phyloP scores from a whole-genome alignment of 2,797 vertebrate species.

The Cossypha niveicapilla region DNA sequence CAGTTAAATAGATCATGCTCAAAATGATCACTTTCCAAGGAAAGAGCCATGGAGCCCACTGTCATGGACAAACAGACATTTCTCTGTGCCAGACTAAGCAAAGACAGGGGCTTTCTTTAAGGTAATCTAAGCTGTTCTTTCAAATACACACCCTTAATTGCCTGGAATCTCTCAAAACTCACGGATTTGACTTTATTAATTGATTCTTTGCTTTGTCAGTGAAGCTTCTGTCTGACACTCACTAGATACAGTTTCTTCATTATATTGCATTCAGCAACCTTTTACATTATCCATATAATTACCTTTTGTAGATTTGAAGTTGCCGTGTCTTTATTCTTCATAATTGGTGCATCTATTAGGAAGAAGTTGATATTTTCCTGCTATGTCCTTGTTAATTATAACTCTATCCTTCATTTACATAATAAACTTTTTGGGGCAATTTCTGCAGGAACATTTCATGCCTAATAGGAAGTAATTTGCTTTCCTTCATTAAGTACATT shows the following conservation, averaged over 20 bases:
- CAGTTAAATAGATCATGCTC: not conserved
- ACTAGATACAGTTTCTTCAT: not conserved
- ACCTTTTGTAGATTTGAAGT: constrained; percentile 50
- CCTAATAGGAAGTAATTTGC: constrained; percentile 79
- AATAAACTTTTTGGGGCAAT: constrained; percentile 71
- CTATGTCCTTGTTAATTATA: constrained; percentile 71
- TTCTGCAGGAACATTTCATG: constrained; percentile 73
- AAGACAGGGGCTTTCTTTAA: not conserved
- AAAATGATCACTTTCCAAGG: not conserved
- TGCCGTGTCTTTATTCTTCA: constrained; percentile 54
- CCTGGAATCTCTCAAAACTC: not conserved
- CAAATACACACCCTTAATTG: not conserved
- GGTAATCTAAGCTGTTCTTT: not conserved
- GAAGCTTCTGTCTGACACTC: not conserved
- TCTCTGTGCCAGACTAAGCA: not conserved
- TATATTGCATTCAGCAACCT: not conserved
- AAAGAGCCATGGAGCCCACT: not conserved
- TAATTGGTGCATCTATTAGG: constrained; percentile 70
- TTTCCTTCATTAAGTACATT: constrained; percentile 79
- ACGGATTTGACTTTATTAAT: not conserved
- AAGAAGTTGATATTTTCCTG: constrained; percentile 63
- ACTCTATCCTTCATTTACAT: constrained; percentile 69
- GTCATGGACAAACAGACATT: fast-evolving
- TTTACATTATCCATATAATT: constrained; percentile 57
- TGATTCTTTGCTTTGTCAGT: constrained; percentile 32